A percentile compares a stretch with the other conserved stretches of the same genome.
These are phyloP conservation scores for Bombus polaris DNA, from an alignment of 1,140 invertebrate genomes.

Conservation along the genomic window DNA sequence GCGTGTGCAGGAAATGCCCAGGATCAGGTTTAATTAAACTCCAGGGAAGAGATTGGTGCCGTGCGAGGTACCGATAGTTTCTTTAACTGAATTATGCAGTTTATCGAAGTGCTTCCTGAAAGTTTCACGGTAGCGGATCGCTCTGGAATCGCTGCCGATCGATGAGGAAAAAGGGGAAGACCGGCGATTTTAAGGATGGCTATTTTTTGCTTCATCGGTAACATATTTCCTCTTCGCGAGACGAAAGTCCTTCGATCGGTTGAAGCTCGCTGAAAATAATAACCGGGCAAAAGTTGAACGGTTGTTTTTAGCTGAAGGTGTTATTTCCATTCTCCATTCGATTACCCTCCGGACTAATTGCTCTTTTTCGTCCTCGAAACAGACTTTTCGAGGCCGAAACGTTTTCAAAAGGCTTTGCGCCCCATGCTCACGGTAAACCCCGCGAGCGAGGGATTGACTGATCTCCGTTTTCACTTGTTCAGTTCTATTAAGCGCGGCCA, in stretches of 20 bases:
- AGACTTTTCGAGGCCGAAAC: neutral
- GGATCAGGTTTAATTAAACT: constrained; percentile 64
- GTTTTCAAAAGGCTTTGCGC: constrained; percentile 9
- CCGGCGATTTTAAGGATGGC: constrained; percentile 12
- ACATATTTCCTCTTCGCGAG: neutral
- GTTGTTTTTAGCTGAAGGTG: neutral
- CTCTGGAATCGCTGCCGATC: constrained; percentile 21
- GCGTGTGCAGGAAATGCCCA: constrained; percentile 33
- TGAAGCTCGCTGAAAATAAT: neutral
- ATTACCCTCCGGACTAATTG: constrained; percentile 24
- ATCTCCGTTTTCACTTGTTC: constrained; percentile 26
- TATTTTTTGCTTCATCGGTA: neutral
- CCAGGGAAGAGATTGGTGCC: neutral
- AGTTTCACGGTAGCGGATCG: constrained; percentile 30
- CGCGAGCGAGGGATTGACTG: neutral
- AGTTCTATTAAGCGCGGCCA: constrained; percentile 3
- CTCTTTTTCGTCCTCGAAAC: constrained; percentile 22
- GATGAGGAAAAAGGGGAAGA: neutral
- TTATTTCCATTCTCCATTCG: constrained; percentile 10
- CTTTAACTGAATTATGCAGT: constrained; percentile 59
- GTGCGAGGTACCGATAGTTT: constrained; percentile 52
- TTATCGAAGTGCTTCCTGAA: constrained; percentile 54
- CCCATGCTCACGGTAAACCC: neutral
- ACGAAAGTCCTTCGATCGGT: neutral
- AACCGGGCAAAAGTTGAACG: neutral